Evolutionary conservation across 2,113 vertebrate species (phyloP).

Genomic region (Chloropsis cyanopogon): DNA sequence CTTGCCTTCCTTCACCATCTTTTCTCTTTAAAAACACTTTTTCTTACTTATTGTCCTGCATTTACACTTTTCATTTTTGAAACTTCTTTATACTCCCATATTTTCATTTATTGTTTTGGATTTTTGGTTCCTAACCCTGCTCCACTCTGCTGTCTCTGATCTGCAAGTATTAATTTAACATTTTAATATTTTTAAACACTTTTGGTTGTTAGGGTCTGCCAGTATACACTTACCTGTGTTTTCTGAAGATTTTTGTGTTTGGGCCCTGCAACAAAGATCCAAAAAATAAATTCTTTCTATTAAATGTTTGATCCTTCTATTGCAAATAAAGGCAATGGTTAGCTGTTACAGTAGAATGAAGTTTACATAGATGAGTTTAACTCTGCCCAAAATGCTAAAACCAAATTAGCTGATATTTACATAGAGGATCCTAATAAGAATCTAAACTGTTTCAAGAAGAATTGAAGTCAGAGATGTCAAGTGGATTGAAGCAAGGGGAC

Average conservation of each 20-base stretch:
- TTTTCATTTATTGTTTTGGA: neutral
- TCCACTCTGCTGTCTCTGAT: neutral
- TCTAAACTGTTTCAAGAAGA: neutral
- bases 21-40: neutral
- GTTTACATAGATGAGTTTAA: neutral
- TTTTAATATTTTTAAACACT: neutral
- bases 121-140: neutral
- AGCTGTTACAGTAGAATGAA: neutral
- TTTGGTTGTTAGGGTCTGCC: neutral
- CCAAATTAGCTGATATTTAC: neutral
- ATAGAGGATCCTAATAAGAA: neutral
- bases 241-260: conserved; percentile 61
- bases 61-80: neutral
- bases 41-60: neutral
- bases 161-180: neutral
- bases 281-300: neutral
- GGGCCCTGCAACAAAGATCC: conserved; percentile 41
- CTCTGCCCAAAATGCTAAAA: neutral
- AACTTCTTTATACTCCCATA: neutral
- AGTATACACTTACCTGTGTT: conserved; percentile 62
- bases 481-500: neutral
- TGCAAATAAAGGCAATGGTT: neutral
- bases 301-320: neutral
- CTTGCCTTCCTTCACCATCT: neutral
- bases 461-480: neutral